Conservation (phyloP, 2,888 invertebrate genomes). For the Thyatira batis region DNA sequence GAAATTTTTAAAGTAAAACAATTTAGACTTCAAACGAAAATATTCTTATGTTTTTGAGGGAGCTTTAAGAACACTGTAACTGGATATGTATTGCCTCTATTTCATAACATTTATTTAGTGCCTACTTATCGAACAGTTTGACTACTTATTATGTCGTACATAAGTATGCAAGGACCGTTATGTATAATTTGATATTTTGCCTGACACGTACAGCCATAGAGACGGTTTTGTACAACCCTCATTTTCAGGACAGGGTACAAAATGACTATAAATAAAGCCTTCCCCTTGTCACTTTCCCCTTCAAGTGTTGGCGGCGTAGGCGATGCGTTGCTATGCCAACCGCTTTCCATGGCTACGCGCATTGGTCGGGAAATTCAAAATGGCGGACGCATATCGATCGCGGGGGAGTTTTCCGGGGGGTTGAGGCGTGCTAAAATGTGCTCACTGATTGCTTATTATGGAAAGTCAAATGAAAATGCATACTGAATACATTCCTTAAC, state of each 20-base stretch:
- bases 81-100: too few relatives aligned
- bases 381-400: conserved; percentile 76
- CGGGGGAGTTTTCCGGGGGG: conserved; percentile 37
- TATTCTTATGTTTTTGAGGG: too few relatives aligned
- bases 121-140: too few relatives aligned
- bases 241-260: conserved; percentile 21
- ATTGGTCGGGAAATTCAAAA: conserved; percentile 82
- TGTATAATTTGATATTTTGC: not conserved
- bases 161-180: too few relatives aligned
- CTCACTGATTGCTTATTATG: conserved; percentile 37
- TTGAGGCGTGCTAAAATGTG: conserved; percentile 48
- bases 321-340: conserved; percentile 65
- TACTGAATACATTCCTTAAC: not conserved
- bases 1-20: too few relatives aligned
- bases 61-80: too few relatives aligned
- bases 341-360: conserved; percentile 73
- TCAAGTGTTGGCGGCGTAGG: conserved; percentile 39
- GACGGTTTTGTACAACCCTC: conserved; percentile 11
- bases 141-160: too few relatives aligned
- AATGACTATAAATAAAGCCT: conserved; percentile 51
- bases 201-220: not conserved
- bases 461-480: not conserved
- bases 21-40: too few relatives aligned
- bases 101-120: too few relatives aligned
- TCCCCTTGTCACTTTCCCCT: conserved; percentile 73